A percentile compares a stretch with the other conserved stretches of the same genome.
These are phyloP conservation scores for Esox lucius DNA, from an alignment of 2,797 vertebrate genomes.

Conservation along the genomic window DNA sequence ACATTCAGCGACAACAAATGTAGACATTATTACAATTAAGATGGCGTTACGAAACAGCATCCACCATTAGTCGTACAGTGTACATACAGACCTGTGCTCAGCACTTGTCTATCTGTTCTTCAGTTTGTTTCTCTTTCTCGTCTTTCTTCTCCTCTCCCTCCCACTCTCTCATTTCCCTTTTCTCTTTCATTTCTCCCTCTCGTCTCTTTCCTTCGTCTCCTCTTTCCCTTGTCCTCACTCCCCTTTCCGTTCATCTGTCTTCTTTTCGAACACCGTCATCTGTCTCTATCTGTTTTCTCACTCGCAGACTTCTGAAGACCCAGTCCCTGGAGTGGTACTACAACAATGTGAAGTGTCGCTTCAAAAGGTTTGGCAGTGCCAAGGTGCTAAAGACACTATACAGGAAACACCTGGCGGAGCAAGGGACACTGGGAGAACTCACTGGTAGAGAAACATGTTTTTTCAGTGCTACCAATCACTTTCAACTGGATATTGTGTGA, in stretches of 20 bases:
- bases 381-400: constrained; percentile 95
- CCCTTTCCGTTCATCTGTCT: not conserved
- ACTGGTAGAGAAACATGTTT: constrained; percentile 69
- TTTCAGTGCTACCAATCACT: not conserved
- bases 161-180: not conserved
- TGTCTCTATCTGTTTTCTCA: constrained; percentile 8
- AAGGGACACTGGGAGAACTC: constrained; percentile 74
- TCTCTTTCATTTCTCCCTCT: not conserved
- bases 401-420: constrained; percentile 84
- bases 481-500: not conserved
- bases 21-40: no score
- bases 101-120: not conserved
- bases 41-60: no score
- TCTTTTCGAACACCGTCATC: not conserved
- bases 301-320: constrained; percentile 82
- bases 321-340: constrained; percentile 98
- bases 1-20: no score
- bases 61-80: no score
- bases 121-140: not conserved
- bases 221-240: not conserved
- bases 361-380: constrained; percentile 94
- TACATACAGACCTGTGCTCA: not conserved
- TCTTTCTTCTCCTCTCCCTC: not conserved
- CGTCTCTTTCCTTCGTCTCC: no score
- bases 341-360: constrained; percentile 89